Percentiles rank a stretch among this genome's conserved stretches.
Evolutionary conservation across 2,113 vertebrate genomes (phyloP).

Genomic region (Reinhardtius hippoglossoides): DNA sequence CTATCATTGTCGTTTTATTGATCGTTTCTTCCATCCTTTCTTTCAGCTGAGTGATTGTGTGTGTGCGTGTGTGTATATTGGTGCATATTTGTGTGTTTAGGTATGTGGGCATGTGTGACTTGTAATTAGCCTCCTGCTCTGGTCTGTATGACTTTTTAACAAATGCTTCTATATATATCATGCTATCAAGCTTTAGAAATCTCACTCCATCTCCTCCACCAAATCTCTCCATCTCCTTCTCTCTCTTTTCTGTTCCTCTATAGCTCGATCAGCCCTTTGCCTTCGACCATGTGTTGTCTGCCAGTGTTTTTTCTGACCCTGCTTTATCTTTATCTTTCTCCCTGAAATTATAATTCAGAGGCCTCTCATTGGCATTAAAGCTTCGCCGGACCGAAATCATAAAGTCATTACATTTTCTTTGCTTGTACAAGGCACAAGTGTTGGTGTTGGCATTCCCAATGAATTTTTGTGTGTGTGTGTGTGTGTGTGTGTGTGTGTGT

Average conservation of each 20-base stretch:
- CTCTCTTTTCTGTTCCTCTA: conserved; percentile 2
- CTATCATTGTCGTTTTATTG: conserved; percentile 71
- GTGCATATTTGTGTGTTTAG: conserved; percentile 22
- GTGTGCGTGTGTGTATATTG: background rate
- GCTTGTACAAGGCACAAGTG: conserved; percentile 33
- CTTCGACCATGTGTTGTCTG: conserved; percentile 4
- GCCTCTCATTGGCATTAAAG: conserved; percentile 66
- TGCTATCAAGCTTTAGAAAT: conserved; percentile 57
- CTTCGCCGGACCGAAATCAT: conserved; percentile 58
- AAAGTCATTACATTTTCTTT: conserved; percentile 62
- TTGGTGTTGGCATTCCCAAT: conserved; percentile 29
- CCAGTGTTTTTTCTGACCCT: conserved; percentile 50
- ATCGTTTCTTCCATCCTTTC: conserved; percentile 43
- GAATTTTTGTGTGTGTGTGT: conserved; percentile 15
- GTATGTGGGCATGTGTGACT: conserved; percentile 37
- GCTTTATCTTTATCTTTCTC: conserved; percentile 66
- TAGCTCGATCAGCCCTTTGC: background rate
- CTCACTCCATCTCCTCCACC: background rate
- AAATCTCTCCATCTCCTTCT: background rate
- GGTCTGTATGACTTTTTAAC: conserved; percentile 78
- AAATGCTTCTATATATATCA: conserved; percentile 72
- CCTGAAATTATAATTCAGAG: conserved; percentile 69
- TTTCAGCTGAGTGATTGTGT: conserved; percentile 4
- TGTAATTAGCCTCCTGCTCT: conserved; percentile 78
- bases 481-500: background rate